Evolutionary conservation across 1,140 invertebrate species (phyloP), one percentile per base, ranked within the genome.

Genomic region (Scylla paramamosain): DNA sequence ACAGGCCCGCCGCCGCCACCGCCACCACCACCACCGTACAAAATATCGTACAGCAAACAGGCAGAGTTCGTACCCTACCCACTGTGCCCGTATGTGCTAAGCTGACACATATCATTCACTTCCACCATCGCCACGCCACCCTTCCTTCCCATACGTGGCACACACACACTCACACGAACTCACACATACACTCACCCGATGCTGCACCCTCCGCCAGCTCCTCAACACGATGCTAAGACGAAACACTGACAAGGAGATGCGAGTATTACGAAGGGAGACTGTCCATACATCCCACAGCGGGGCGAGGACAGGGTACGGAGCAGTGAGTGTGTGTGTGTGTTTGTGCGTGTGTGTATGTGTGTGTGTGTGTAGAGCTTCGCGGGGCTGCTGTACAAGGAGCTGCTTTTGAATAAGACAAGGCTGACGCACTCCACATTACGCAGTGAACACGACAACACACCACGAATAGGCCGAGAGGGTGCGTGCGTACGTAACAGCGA

Each of bases 11-110:
- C 86, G 31, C 31, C 31, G 25, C 31, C 86, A 87, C 87, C 87
- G 46, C 32, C 88, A 48, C 32, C 88, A 93, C 16, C 59, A 48
- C 89, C 28, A 28, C 67, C 77, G 39, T 82, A 45, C 91, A 84
- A 93, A 93, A 93, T 93, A 82, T 93, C 91, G 91, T 93, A 93
- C 91, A 93, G 91, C 77, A 93, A 93, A 93, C 91, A 93, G 91
- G 20, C 28, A 52, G 28, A 52, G 91, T 83, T 28, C n/a, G 31
- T 92, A 67, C 52, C 67, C 29, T 39, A 16, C 91, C 67, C 89
- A 4, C 8, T n/a, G 67, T n/a, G 20, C 67, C 67, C 67, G 20
- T 77, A 67, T 92, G 91, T 92, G 91, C 91, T 92, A 28, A 25
- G 77, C 67, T 93, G 91, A 84, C 67, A 82, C 67, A 48, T 52